These are phyloP conservation scores for Dicentrarchus labrax DNA, from an alignment of 2,113 vertebrate genomes.

Conservation along the genomic window DNA sequence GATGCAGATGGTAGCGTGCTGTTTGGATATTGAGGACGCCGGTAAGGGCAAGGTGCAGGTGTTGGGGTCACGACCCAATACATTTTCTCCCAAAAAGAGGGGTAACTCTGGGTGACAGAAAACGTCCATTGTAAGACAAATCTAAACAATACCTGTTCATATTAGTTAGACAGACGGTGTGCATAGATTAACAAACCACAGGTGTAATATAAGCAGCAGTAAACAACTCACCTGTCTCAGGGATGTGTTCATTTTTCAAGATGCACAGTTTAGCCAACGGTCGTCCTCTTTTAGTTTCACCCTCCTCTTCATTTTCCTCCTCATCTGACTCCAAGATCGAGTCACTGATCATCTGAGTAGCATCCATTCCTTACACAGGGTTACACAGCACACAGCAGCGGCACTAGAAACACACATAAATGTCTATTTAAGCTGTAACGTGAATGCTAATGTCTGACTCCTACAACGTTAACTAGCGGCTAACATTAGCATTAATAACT, in stretches of 20 bases:
- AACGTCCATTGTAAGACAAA: not conserved
- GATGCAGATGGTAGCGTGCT: slow-evolving; percentile 87
- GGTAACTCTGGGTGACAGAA: slow-evolving; percentile 82
- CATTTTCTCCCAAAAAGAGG: slow-evolving; percentile 88
- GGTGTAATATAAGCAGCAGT: not conserved
- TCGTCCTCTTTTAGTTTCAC: slow-evolving; percentile 15
- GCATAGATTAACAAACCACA: not conserved
- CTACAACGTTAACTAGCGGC: not conserved
- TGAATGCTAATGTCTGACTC: not conserved
- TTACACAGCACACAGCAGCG: not conserved
- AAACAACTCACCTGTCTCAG: slow-evolving; percentile 79
- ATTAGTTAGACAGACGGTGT: not conserved
- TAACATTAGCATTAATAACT: slow-evolving; percentile 24
- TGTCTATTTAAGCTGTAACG: not conserved
- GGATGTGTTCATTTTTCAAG: slow-evolving; percentile 81
- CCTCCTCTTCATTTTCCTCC: slow-evolving; percentile 64
- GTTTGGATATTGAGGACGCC: slow-evolving; percentile 88
- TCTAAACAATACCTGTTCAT: not conserved
- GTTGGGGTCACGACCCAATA: slow-evolving; percentile 87
- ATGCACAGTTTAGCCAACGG: slow-evolving; percentile 82
- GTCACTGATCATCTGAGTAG: slow-evolving; percentile 82
- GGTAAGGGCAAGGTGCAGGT: slow-evolving; percentile 83
- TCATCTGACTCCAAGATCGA: slow-evolving; percentile 76
- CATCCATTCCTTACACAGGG: slow-evolving; percentile 77
- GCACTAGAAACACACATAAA: not conserved